phyloP scores from a whole-genome alignment of 2,113 vertebrate species.

The Hepsetus odoe region DNA sequence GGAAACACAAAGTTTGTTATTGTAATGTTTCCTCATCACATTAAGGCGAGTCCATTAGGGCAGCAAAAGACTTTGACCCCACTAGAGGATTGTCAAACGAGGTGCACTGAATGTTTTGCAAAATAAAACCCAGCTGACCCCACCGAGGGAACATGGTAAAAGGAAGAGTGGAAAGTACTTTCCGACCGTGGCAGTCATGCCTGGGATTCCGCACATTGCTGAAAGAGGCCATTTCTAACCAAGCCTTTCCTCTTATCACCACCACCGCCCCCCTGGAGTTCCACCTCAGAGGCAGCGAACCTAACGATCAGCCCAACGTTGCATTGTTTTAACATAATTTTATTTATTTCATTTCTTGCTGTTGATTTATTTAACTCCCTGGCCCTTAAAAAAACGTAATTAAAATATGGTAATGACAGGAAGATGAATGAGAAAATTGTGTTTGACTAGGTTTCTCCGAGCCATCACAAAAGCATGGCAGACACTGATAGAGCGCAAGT shows the following conservation, averaged over 20 bases:
- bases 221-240: slow-evolving; percentile 16
- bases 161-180: slow-evolving; percentile 9
- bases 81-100: slow-evolving; percentile 45
- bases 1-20: slow-evolving; percentile 39
- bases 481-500: slow-evolving; percentile 35
- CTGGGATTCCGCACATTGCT: slow-evolving; percentile 34
- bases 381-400: slow-evolving; percentile 48
- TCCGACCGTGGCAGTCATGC: slow-evolving; percentile 19
- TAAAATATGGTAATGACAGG: slow-evolving; percentile 59
- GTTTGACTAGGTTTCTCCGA: slow-evolving; percentile 48
- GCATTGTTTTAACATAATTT: neutral
- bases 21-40: slow-evolving; percentile 29
- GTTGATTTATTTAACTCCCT: slow-evolving; percentile 50
- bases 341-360: slow-evolving; percentile 23
- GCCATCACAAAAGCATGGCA: slow-evolving; percentile 39
- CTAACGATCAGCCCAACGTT: slow-evolving; percentile 22
- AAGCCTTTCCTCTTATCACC: neutral
- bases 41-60: slow-evolving; percentile 32
- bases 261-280: slow-evolving; percentile 1
- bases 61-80: slow-evolving; percentile 31
- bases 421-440: slow-evolving; percentile 57
- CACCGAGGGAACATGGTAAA: slow-evolving; percentile 23
- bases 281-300: slow-evolving; percentile 38
- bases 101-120: slow-evolving; percentile 45
- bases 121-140: slow-evolving; percentile 51